Percentiles rank a stretch among this genome's conserved stretches.
phyloP scores from a whole-genome alignment of 2,797 vertebrate genomes.

The Eidolon dupreanum region DNA sequence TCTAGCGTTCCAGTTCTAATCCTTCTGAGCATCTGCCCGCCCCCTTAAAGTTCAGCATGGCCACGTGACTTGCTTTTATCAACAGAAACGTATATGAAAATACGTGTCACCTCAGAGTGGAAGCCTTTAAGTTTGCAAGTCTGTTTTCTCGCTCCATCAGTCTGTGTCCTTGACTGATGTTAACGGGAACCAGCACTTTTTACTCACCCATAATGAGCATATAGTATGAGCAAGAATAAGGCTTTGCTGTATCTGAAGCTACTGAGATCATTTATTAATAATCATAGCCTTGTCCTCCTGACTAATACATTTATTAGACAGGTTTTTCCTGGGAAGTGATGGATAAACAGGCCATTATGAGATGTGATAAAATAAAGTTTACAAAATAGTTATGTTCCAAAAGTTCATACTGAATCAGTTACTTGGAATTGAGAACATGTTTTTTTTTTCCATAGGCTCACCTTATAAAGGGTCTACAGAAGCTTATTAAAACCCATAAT shows the following conservation, averaged over 20 bases:
- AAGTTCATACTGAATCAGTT: slow-evolving; percentile 3
- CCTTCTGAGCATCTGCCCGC: not conserved
- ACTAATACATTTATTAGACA: not conserved
- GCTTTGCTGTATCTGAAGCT: not conserved
- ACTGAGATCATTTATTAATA: not conserved
- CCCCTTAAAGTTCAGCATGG: not conserved
- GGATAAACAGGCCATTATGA: not conserved
- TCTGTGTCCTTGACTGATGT: not conserved
- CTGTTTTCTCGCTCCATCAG: not conserved
- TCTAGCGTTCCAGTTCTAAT: not conserved
- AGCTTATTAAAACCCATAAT: slow-evolving; percentile 6
- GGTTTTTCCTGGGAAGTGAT: not conserved
- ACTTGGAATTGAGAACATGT: not conserved
- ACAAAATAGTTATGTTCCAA: not conserved
- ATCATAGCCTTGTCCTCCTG: not conserved
- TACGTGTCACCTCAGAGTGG: not conserved
- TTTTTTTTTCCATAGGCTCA: not conserved
- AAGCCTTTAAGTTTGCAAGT: not conserved
- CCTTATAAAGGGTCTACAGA: not conserved
- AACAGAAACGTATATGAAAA: not conserved
- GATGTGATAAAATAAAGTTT: not conserved
- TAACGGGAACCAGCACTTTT: not conserved
- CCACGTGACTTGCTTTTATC: not conserved
- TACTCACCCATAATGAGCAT: not conserved
- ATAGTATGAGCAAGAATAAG: not conserved